A percentile compares a stretch with the other conserved stretches of the same genome.
Evolutionary conservation across 2,113 vertebrate species (phyloP).

Genomic region (Psettodes erumei): DNA sequence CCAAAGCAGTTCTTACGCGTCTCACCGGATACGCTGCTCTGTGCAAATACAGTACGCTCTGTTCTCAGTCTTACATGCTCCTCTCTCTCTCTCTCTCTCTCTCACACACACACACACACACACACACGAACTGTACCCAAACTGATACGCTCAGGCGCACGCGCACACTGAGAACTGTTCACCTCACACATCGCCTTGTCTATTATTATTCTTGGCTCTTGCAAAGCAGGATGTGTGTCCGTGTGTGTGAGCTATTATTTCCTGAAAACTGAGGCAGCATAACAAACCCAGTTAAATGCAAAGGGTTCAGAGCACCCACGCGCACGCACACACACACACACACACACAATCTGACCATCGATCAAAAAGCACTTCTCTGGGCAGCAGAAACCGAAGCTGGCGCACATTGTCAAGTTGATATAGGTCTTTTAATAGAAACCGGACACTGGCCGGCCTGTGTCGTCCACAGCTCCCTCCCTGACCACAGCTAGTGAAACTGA

Average conservation of each 20-base stretch:
- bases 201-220: constrained; percentile 13
- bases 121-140: not conserved
- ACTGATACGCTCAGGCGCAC: not conserved
- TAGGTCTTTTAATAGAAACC: constrained; percentile 39
- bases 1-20: constrained; percentile 17
- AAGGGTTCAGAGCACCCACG: not conserved
- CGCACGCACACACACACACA: not conserved
- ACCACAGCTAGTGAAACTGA: constrained; percentile 62
- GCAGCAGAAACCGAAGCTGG: constrained; percentile 3
- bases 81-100: not conserved
- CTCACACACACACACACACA: not conserved
- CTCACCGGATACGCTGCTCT: not conserved
- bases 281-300: not conserved
- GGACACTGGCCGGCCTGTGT: constrained; percentile 24
- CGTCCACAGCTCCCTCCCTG: constrained; percentile 28
- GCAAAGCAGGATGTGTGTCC: not conserved
- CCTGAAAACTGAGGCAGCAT: not conserved
- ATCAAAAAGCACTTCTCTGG: not conserved
- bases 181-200: constrained; percentile 24
- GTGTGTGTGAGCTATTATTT: constrained; percentile 5
- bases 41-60: constrained; percentile 16
- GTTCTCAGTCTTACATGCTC: not conserved
- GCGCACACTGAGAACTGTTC: not conserved
- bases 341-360: constrained; percentile 2
- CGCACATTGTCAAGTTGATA: constrained; percentile 17